Evolutionary conservation across 2,888 invertebrate genomes (phyloP).

Genomic region (Pandemis heparana): DNA sequence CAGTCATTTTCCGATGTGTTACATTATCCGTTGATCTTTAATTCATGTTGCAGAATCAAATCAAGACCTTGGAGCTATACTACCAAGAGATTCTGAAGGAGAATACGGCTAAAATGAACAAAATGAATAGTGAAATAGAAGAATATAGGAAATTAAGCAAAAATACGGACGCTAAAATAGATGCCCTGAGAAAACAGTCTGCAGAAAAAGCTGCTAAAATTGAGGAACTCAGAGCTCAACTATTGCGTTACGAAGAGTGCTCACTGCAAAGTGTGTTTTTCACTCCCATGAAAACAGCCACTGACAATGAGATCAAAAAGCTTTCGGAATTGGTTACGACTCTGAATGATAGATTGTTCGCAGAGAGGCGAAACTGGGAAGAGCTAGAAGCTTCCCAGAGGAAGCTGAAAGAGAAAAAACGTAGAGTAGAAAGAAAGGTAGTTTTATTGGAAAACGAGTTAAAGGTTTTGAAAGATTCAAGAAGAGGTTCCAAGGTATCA

Average conservation of each 20-base stretch:
- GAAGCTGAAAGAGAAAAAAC: conserved; percentile 83
- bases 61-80: conserved; percentile 74
- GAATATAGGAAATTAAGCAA: conserved; percentile 74
- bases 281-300: conserved; percentile 83
- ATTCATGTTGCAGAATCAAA: conserved; percentile 70
- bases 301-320: conserved; percentile 87
- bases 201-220: conserved; percentile 79
- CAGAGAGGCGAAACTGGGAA: conserved; percentile 85
- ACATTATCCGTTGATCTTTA: not conserved
- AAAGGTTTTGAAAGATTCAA: conserved; percentile 60
- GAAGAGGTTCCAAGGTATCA: conserved; percentile 64
- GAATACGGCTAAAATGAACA: conserved; percentile 79
- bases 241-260: conserved; percentile 77
- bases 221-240: conserved; percentile 76
- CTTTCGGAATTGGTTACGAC: conserved; percentile 85
- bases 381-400: conserved; percentile 85
- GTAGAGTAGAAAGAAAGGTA: conserved; percentile 67
- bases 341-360: conserved; percentile 85
- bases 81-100: conserved; percentile 82
- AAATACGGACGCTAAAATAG: conserved; percentile 81
- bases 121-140: conserved; percentile 71
- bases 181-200: conserved; percentile 77
- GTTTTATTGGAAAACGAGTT: conserved; percentile 63
- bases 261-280: conserved; percentile 81
- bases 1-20: not conserved